phyloP scores from a whole-genome alignment of 2,797 vertebrate species.

The Steatocranus sp. region DNA sequence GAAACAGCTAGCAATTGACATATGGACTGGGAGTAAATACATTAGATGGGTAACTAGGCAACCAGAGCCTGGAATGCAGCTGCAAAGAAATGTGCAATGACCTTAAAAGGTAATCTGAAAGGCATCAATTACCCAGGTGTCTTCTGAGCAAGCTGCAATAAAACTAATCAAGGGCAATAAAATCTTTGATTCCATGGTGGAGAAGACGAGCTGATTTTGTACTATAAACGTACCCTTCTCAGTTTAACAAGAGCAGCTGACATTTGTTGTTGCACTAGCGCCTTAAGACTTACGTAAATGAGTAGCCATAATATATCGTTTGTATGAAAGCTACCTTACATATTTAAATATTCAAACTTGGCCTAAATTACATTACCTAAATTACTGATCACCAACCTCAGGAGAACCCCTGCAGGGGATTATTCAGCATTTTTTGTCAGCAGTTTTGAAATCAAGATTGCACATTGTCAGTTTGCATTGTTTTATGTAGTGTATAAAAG shows the following conservation, averaged over 20 bases:
- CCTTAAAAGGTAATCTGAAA: background rate
- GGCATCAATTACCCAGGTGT: background rate
- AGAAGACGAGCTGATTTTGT: background rate
- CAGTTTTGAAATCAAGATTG: background rate
- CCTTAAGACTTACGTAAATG: background rate
- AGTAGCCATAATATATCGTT: background rate
- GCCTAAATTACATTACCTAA: background rate
- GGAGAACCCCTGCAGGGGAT: background rate
- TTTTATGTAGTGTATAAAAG: background rate
- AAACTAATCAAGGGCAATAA: background rate
- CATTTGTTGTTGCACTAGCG: background rate
- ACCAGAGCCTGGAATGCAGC: background rate
- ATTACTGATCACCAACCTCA: background rate
- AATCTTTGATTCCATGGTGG: background rate
- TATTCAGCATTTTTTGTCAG: background rate
- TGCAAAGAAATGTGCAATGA: background rate
- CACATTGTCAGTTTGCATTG: fast-evolving
- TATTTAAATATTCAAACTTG: background rate
- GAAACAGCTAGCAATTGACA: background rate
- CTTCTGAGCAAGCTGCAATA: background rate
- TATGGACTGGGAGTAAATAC: background rate
- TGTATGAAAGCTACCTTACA: background rate
- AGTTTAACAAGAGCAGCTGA: background rate
- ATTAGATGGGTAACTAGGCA: background rate
- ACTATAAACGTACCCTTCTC: background rate